Evolutionary conservation across 2,888 invertebrate species (phyloP), one percentile per base, ranked within the genome.

Genomic region (Octodonta nipae): DNA sequence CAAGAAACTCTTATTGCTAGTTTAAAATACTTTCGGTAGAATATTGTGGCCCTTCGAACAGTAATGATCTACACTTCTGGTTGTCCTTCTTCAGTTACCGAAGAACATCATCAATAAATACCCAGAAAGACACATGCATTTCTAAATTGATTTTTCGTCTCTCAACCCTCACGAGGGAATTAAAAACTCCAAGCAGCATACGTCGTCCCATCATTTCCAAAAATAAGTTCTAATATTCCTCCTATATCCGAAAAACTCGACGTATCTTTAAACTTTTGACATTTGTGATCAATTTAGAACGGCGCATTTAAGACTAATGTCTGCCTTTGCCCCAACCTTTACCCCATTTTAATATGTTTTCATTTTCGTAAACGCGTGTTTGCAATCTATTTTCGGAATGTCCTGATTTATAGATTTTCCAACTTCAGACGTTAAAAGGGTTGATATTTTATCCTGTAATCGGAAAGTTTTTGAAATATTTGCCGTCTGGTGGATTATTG

Each of bases 301-400:
- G 22, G 22, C 22, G 22, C 22, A 22, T 22, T 22, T 11, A 22
- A 4, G 22, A 22, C 22, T 22, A 10, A 22, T 22, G 22, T 22
- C 34, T 26, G 30, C 35, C 35, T 32, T 32, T 32, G 22, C 32
- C 35, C 32, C 34, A 30, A 34, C 35, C 35, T 32, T 32, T 32
- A 27, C 32, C 35, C 32, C 30, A 24, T 36, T 32, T 28, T 32
- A 26, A 32, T 32, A 35, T 27, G 28, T 32, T 28, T 35, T 35
- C 32, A 32, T 28, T 28, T 28, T 14, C 10, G 24, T 22, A 22
- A 22, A 22, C n/a, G n/a, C 3, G 22, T 10, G 22, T 22, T n/a
- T 22, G 22, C 22, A 10, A 22, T 11, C 7, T 28, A 13, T 28
- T 28, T 28, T 14, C 13, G 13, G 13, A 28, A 28, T 13, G 4